Conservation (phyloP, 1,140 invertebrate species). For the Trachymyrmex septentrionalis region DNA sequence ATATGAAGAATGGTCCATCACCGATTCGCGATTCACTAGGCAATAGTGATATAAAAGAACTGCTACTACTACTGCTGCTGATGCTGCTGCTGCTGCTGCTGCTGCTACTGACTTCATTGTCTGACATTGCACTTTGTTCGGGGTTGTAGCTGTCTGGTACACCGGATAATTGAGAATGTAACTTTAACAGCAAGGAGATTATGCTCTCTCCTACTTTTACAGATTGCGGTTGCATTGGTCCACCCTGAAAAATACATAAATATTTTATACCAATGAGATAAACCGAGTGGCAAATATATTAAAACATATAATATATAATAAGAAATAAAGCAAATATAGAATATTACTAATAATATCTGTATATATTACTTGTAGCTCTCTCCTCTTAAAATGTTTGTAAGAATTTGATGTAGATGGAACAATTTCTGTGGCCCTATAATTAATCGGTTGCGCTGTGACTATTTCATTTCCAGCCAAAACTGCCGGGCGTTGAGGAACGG, state of each 20-base stretch:
- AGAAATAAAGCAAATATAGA: background rate
- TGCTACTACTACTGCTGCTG: slow-evolving; percentile 62
- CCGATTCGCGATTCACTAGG: slow-evolving; percentile 89
- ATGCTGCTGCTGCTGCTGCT: slow-evolving; percentile 51
- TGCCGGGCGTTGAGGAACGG: slow-evolving; percentile 83
- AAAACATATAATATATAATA: background rate
- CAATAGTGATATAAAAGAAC: slow-evolving; percentile 47
- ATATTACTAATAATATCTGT: background rate
- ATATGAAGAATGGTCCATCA: slow-evolving; percentile 95
- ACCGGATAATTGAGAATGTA: slow-evolving; percentile 96
- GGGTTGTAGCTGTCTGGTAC: slow-evolving; percentile 92
- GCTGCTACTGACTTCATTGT: slow-evolving; percentile 78
- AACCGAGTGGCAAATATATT: background rate
- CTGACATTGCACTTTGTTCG: slow-evolving; percentile 86
- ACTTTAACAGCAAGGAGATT: slow-evolving; percentile 95
- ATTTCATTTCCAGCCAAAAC: slow-evolving; percentile 88
- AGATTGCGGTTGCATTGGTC: slow-evolving; percentile 75
- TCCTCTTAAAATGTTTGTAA: slow-evolving; percentile 80
- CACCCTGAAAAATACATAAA: slow-evolving; percentile 51
- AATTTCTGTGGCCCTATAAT: slow-evolving; percentile 83
- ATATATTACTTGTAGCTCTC: slow-evolving; percentile 78
- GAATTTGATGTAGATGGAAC: slow-evolving; percentile 86
- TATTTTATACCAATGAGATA: background rate
- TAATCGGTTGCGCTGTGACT: slow-evolving; percentile 79
- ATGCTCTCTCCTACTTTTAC: slow-evolving; percentile 94